phyloP scores from a whole-genome alignment of 2,888 invertebrate genomes.

The Thecocarcelia acutangulata region DNA sequence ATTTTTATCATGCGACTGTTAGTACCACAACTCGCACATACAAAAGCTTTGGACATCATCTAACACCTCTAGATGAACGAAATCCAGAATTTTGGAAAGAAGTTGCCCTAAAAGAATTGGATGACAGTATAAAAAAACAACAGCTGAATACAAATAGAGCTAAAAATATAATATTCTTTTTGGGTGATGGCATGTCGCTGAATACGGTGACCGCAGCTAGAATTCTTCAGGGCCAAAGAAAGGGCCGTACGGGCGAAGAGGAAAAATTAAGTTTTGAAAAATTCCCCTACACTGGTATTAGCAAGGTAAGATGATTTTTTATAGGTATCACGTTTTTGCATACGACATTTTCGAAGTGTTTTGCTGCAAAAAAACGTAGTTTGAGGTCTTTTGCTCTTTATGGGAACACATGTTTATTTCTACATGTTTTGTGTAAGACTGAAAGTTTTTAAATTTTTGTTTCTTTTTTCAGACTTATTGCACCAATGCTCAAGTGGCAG shows the following conservation, averaged over 20 bases:
- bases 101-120: constrained; percentile 72
- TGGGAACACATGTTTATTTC: too few species aligned
- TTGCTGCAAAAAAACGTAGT: too few species aligned
- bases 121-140: constrained; percentile 65
- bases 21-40: too few species aligned
- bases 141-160: constrained; percentile 70
- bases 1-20: too few species aligned
- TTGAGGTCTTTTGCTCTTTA: too few species aligned
- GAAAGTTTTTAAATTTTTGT: too few species aligned
- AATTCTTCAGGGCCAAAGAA: constrained; percentile 85
- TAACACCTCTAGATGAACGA: not conserved
- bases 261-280: constrained; percentile 84
- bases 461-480: constrained; percentile 82
- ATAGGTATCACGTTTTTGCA: too few species aligned
- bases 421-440: too few species aligned
- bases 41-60: not conserved
- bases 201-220: constrained; percentile 86
- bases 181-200: constrained; percentile 87
- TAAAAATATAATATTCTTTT: constrained; percentile 77
- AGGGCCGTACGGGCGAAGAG: constrained; percentile 84
- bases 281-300: constrained; percentile 85
- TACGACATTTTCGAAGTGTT: too few species aligned
- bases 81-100: constrained; percentile 70
- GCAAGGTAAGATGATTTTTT: constrained; percentile 85
- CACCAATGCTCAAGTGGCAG: constrained; percentile 85